Evolutionary conservation across 2,797 vertebrate species (phyloP).

Genomic region (Moxostoma hubbsi): DNA sequence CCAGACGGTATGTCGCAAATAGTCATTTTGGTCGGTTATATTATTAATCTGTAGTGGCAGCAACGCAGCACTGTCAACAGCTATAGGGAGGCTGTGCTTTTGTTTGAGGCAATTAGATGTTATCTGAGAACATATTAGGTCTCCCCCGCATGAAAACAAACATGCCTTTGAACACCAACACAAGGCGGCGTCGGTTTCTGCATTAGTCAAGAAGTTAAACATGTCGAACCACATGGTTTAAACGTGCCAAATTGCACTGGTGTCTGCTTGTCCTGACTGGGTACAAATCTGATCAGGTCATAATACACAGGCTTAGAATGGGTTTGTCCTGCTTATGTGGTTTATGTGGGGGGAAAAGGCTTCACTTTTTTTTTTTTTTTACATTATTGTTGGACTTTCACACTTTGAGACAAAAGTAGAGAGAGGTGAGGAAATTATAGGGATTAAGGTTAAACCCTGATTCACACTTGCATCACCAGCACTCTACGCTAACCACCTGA

Average conservation of each 20-base stretch:
- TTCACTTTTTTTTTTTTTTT: no score
- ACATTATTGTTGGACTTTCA: no score
- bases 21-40: conserved; percentile 64
- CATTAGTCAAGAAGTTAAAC: conserved; percentile 45
- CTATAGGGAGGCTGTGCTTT: conserved; percentile 62
- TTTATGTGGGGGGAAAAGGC: no score
- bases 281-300: neutral
- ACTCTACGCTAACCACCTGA: neutral
- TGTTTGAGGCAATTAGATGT: conserved; percentile 77
- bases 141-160: conserved; percentile 67
- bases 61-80: conserved; percentile 68
- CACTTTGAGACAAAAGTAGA: no score
- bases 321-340: neutral
- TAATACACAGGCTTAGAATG: neutral
- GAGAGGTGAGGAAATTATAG: no score
- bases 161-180: conserved; percentile 43
- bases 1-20: neutral
- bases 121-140: conserved; percentile 76
- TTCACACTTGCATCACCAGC: no score
- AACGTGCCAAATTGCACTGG: conserved; percentile 33
- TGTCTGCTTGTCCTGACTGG: neutral
- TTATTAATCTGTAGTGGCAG: conserved; percentile 67
- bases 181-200: conserved; percentile 44
- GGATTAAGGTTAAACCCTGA: no score
- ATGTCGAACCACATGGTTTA: conserved; percentile 25